Evolutionary conservation across 2,113 vertebrate species (phyloP), one percentile per base, ranked within the genome.

Genomic region (Sprattus sprattus): DNA sequence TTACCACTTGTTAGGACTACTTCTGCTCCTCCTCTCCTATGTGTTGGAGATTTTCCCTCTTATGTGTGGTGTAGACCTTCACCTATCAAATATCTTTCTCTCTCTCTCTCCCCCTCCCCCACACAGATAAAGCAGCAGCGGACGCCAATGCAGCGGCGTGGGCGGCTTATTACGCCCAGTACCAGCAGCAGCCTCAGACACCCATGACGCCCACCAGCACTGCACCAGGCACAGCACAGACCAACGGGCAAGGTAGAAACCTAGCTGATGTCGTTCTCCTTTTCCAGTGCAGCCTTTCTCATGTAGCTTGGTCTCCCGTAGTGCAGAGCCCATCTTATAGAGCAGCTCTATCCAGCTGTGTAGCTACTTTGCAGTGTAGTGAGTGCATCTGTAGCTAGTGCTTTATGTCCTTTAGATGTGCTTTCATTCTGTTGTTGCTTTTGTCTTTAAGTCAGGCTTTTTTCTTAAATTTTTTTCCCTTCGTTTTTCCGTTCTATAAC

Each of bases 81-180:
- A 60, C 54, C 0, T 18, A 20, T 11, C 15, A 71, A 71, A 71
- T 71, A 28, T 71, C 64, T 9, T 18, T 0, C 47, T 28, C 22
- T 25, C n/a, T 10, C 64, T 5, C 11, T 28, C 2, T 6, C 7
- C 25, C 11, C 64, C 25, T 25, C 8, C n/a, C 20, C 10, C 16
- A 5, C 86, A 0, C 92, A 99, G 98, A 97, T 92, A 99, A 99
- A 93, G 97, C 97, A 89, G 98, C 97, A 86, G 96, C 98, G 0
- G 98, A 99, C 88, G 98, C 98, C 85, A 99, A 99, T 87, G 98
- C 98, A 54, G 98, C 98, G 78, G 98, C 98, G 0, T 99, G 98
- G 98, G 98, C 98, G 87, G 98, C 98, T 6, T 99, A 99, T 90
- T 99, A 99, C 85, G 97, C 98, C 91, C 98, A 99, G 93, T 99